Evolutionary conservation across 2,888 invertebrate species (phyloP).

Genomic region (Iphiclides podalirius): DNA sequence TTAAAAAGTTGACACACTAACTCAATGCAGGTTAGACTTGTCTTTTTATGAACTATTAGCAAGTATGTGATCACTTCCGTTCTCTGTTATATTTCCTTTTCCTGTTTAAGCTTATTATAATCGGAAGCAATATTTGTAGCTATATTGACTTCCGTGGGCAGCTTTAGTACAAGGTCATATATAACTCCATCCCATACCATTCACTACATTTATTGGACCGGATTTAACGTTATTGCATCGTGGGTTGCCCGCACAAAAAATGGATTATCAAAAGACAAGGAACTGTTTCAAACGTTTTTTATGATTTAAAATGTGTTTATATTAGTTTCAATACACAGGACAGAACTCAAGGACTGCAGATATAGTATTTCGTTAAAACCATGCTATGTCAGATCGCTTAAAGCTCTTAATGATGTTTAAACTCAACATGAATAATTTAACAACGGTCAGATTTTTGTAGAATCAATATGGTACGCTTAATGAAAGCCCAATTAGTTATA

Average conservation of each 20-base stretch:
- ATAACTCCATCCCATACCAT: neutral
- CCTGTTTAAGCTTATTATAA: conserved; percentile 11
- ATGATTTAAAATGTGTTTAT: neutral
- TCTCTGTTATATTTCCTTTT: neutral
- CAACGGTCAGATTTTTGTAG: neutral
- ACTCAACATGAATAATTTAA: neutral
- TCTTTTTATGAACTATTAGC: neutral
- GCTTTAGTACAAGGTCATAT: neutral
- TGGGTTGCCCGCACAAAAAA: neutral
- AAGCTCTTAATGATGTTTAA: neutral
- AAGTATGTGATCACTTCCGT: neutral
- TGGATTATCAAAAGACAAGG: too few relatives aligned
- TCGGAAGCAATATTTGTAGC: conserved; percentile 10
- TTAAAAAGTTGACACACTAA: too few relatives aligned
- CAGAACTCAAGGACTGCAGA: too few relatives aligned
- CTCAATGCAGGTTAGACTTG: too few relatives aligned
- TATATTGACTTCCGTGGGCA: neutral
- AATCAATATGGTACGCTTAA: conserved; percentile 7
- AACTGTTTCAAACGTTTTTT: neutral
- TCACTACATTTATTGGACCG: neutral
- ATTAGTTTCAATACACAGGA: neutral
- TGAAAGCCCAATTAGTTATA: neutral
- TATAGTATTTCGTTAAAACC: too few relatives aligned
- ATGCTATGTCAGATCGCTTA: too few relatives aligned
- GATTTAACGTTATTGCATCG: neutral